Conservation (phyloP, 2,797 vertebrate species). For the Sternotherus odoratus region DNA sequence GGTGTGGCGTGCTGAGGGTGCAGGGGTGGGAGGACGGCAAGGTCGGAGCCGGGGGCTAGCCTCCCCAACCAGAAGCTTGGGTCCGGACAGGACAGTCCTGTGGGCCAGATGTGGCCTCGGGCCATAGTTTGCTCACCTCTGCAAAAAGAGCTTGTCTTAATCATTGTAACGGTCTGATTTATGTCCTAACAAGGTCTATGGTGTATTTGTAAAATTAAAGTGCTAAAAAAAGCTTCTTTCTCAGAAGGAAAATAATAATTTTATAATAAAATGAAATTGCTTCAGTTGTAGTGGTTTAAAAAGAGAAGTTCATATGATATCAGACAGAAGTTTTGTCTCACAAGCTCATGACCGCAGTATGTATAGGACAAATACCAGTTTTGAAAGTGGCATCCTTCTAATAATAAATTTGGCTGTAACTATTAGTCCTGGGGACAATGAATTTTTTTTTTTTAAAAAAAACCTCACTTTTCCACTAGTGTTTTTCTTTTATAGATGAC, state of each 20-base stretch:
- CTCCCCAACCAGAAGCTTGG: no score
- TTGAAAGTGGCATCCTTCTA: neutral
- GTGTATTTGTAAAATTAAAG: neutral
- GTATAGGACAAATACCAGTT: slow-evolving; percentile 56
- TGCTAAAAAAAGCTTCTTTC: neutral
- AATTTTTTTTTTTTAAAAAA: slow-evolving; percentile 41
- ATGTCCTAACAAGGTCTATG: neutral
- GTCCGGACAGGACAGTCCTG: no score
- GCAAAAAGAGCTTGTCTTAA: neutral
- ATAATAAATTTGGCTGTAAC: slow-evolving; percentile 39
- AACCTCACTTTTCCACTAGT: slow-evolving; percentile 34
- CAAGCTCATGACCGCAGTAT: slow-evolving; percentile 54
- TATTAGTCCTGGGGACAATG: slow-evolving; percentile 43
- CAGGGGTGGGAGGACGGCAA: no score
- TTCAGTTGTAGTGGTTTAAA: slow-evolving; percentile 68
- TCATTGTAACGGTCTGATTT: neutral
- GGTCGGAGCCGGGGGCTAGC: no score
- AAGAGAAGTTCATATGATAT: slow-evolving; percentile 58
- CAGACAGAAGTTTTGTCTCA: slow-evolving; percentile 74
- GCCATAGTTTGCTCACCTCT: no score
- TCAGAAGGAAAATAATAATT: slow-evolving; percentile 35
- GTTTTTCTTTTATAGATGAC: slow-evolving; percentile 53
- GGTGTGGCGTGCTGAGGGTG: no score
- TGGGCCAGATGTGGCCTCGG: no score
- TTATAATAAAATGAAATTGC: slow-evolving; percentile 47